phyloP scores from a whole-genome alignment of 1,140 invertebrate species.

The Araneus ventricosus region DNA sequence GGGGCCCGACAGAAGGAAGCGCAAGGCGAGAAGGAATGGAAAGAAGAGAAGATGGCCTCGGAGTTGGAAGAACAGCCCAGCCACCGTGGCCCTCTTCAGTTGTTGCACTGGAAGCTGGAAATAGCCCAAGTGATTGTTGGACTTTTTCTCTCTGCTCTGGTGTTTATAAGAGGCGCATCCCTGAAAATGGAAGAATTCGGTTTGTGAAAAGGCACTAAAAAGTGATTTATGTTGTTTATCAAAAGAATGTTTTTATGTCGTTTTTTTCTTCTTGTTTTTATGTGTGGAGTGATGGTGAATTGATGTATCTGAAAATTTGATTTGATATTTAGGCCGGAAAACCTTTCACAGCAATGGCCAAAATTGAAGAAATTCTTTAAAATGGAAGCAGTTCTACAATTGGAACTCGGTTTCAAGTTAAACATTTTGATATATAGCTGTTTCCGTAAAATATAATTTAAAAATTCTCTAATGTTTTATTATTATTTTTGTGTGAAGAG shows the following conservation, averaged over 20 bases:
- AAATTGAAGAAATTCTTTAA: too few relatives aligned
- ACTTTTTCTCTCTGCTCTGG: neutral
- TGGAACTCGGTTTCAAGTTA: too few relatives aligned
- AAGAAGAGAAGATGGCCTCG: neutral
- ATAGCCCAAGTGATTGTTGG: conserved; percentile 1
- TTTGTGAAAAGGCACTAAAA: neutral
- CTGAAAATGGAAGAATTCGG: neutral
- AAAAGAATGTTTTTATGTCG: neutral
- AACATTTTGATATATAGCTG: too few relatives aligned
- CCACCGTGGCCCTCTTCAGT: neutral
- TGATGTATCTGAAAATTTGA: too few relatives aligned
- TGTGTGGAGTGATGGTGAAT: too few relatives aligned
- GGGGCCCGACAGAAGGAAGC: neutral
- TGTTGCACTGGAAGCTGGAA: neutral
- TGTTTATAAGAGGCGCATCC: neutral
- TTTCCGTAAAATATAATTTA: too few relatives aligned
- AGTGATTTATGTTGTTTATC: neutral
- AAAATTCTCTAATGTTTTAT: too few relatives aligned
- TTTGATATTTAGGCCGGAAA: too few relatives aligned
- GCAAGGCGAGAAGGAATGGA: neutral
- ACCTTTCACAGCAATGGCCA: too few relatives aligned
- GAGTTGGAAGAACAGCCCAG: neutral
- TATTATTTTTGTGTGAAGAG: too few relatives aligned
- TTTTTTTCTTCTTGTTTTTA: too few relatives aligned
- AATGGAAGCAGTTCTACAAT: too few relatives aligned